Conservation (phyloP, 2,797 vertebrate species). For the Neoniphon sammara region DNA sequence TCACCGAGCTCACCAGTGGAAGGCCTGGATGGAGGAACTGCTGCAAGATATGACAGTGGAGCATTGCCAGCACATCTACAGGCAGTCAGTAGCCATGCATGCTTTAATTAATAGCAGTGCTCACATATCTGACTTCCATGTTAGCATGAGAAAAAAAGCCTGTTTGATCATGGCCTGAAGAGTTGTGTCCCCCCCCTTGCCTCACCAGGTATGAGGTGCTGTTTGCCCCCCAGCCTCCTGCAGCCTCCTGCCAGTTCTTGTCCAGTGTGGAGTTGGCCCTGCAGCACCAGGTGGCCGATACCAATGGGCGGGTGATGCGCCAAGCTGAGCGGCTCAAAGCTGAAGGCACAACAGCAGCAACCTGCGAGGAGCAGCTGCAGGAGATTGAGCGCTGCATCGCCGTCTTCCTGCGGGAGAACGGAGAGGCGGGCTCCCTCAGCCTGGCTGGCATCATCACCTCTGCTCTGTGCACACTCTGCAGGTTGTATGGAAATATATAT, state of each 20-base stretch:
- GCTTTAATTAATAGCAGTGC: not conserved
- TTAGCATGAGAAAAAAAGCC: no score
- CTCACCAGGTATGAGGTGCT: slow-evolving; percentile 90
- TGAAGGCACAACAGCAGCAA: slow-evolving; percentile 88
- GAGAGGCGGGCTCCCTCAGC: slow-evolving; percentile 92
- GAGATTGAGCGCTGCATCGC: slow-evolving; percentile 97
- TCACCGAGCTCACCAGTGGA: slow-evolving; percentile 95
- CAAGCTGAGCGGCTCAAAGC: slow-evolving; percentile 94
- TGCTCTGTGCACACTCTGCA: slow-evolving; percentile 93
- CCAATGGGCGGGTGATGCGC: slow-evolving; percentile 88
- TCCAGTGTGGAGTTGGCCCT: slow-evolving; percentile 91
- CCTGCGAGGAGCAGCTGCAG: slow-evolving; percentile 95
- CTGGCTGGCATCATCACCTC: slow-evolving; percentile 94
- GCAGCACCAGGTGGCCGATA: slow-evolving; percentile 92
- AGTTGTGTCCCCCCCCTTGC: not conserved
- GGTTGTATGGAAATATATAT: slow-evolving; percentile 73
- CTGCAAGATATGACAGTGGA: slow-evolving; percentile 92
- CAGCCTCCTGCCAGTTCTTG: slow-evolving; percentile 89
- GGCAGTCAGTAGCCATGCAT: slow-evolving; percentile 85
- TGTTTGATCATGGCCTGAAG: no score
- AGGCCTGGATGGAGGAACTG: slow-evolving; percentile 96
- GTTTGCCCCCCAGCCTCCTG: slow-evolving; percentile 90
- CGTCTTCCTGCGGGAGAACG: slow-evolving; percentile 93
- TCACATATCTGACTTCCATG: no score
- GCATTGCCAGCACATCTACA: slow-evolving; percentile 90